Evolutionary conservation across 1,140 invertebrate species (phyloP), one percentile per base, ranked within the genome.

Genomic region (Procambarus virginalis): DNA sequence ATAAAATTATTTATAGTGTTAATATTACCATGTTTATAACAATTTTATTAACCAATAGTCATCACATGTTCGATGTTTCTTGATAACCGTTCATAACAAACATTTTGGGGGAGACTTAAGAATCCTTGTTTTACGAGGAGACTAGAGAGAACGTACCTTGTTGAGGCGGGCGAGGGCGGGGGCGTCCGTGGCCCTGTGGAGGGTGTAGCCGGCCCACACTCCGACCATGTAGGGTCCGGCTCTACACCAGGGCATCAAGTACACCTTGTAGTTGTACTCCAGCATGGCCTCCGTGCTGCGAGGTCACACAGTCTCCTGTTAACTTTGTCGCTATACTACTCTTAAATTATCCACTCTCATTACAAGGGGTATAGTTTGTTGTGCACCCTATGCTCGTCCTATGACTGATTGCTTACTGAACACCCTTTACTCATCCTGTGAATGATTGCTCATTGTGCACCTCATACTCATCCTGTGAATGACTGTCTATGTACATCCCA

Each of bases 191-290:
- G 73, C 75, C 3, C 8, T 64, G 68, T 91, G 79, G 8, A 91
- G n/a, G 55, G 87, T 14, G 75, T 85, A 91, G 2, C 90, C 90
- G 2, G 73, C 60, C 75, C 77, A 83, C 20, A 76, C 55, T 22
- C 90, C 90, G n/a, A 87, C 90, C 34, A 91, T 77, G 73, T 91
- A 91, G 0, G 84, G 81, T 45, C 90, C 78, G 10, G 86, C 86
- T 12, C 90, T 84, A n/a, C 84, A 84, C 83, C 84, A 91, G 3
- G 90, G 90, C 90, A 70, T 87, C n/a, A 91, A 17, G 73, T 91
- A 91, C 70, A 84, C 81, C 75, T 89, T 89, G 45, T 78, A 8
- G 81, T 76, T 84, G 48, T 78, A 89, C 10, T 89, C 46, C 51
- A 84, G 17, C 10, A 46, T 84, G 12, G 70, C 81, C 10, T 20